Evolutionary conservation across 2,113 vertebrate species (phyloP), one percentile per base, ranked within the genome.

Genomic region (Quiscalus mexicanus): DNA sequence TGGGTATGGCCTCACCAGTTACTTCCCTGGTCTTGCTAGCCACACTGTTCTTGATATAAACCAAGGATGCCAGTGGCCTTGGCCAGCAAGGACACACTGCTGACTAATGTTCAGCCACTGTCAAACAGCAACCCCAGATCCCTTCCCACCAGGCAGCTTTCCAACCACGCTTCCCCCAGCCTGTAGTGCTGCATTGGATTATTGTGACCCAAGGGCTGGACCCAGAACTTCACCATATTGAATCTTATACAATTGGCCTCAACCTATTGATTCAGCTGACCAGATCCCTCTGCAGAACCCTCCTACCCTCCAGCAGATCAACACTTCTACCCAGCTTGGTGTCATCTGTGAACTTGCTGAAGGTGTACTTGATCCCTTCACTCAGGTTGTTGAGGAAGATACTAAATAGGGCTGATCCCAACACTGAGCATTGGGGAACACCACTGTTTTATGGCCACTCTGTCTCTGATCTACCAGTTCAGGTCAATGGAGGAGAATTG

Each of bases 371-470:
- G 12, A 59, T 45, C 6, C 15, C 30, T 20, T 73, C 22, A 11
- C 12, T 30, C 8, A 28, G 12, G 28, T 0, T 75, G 37, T 17
- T 0, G 0, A 39, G 2, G 2, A 59, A 45, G 10, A 45, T 28
- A 45, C 9, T 20, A 17, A 89, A 89, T 28, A 53, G 20, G 28
- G 6, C 23, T 39, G 60, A 82, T 44, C 23, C 11, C 60, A 44
- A 6, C 24, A 39, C 27, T 59, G 12, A 39, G 33, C 12, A 19
- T 1, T 39, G 28, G 10, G 10, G 52, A 81, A 16, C 15, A 28
- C 6, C 37, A 44, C 33, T 28, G 58, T 84, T 53, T 47, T 64
- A 69, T 7, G 20, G 25, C 8, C 33, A 58, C 19, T 22, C 15
- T 44, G 31, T n/a, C 42, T 65, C 45, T 42, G 20, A 67, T 41